Evolutionary conservation across 1,140 invertebrate species (phyloP).

Genomic region (Philaenus spumarius): DNA sequence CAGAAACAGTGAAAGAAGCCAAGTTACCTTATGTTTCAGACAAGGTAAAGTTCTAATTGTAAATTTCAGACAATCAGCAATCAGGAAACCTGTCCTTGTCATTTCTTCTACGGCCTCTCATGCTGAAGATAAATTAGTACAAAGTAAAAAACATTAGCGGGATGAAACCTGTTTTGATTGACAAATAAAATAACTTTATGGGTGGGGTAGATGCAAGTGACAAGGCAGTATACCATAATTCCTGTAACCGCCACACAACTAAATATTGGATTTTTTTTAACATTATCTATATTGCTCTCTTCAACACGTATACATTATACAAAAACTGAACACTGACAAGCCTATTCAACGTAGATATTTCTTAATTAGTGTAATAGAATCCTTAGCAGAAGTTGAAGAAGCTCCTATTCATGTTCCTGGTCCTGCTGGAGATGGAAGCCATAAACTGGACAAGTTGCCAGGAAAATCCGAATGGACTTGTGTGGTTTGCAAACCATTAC

Average conservation of each 20-base stretch:
- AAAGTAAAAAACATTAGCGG: slow-evolving; percentile 9
- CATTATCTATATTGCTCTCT: slow-evolving; percentile 1
- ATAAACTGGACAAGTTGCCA: background rate
- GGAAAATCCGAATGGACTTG: background rate
- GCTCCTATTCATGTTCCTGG: background rate
- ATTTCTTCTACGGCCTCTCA: slow-evolving; percentile 11
- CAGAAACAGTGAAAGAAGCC: background rate
- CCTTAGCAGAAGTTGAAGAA: background rate
- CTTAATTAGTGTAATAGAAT: background rate
- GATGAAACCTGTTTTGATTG: slow-evolving; percentile 7
- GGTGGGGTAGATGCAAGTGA: background rate
- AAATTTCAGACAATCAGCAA: slow-evolving; percentile 6
- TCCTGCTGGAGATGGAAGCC: background rate
- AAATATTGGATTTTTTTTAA: slow-evolving; percentile 8
- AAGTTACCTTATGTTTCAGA: slow-evolving; percentile 12
- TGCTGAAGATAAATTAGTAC: slow-evolving; percentile 7
- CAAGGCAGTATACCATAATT: background rate
- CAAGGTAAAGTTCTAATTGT: slow-evolving; percentile 3
- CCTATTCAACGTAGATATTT: background rate
- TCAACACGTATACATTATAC: slow-evolving; percentile 8
- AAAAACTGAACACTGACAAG: background rate
- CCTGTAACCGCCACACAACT: background rate
- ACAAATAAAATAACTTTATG: slow-evolving; percentile 5
- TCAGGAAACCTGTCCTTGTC: too few relatives aligned
- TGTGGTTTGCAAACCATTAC: background rate